Conservation (phyloP, 2,797 vertebrate genomes). For the Margarornis squamiger region DNA sequence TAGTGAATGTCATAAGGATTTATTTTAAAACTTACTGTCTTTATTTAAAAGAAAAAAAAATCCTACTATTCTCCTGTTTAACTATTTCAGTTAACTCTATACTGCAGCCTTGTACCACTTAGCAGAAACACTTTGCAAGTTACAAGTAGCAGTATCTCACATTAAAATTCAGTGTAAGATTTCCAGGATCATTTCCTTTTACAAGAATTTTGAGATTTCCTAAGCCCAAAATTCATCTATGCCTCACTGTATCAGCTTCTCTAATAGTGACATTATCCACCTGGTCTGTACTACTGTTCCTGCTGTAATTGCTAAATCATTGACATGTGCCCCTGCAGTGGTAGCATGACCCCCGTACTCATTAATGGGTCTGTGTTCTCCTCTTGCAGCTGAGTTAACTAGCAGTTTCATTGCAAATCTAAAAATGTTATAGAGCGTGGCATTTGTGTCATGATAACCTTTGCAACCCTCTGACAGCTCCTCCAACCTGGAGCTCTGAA, state of each 20-base stretch:
- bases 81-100: not conserved
- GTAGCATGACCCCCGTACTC: not conserved
- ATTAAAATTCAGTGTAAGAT: conserved; percentile 18
- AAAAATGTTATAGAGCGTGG: conserved; percentile 9
- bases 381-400: not conserved
- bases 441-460: conserved; percentile 39
- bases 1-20: not conserved
- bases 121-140: not conserved
- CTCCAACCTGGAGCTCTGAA: not conserved
- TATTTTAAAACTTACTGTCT: not conserved
- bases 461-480: not conserved
- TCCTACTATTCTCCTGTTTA: not conserved
- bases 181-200: conserved; percentile 37
- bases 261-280: conserved; percentile 35
- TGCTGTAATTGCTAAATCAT: conserved; percentile 53
- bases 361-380: conserved; percentile 33
- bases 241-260: not conserved
- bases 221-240: not conserved
- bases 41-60: not conserved
- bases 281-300: conserved; percentile 20
- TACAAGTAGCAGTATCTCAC: not conserved
- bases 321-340: conserved; percentile 11
- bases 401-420: conserved; percentile 22
- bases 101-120: not conserved
- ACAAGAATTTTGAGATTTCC: conserved; percentile 31